Evolutionary conservation across 2,113 vertebrate genomes (phyloP), one percentile per base, ranked within the genome.

Genomic region (Chlorodrepanis virens): DNA sequence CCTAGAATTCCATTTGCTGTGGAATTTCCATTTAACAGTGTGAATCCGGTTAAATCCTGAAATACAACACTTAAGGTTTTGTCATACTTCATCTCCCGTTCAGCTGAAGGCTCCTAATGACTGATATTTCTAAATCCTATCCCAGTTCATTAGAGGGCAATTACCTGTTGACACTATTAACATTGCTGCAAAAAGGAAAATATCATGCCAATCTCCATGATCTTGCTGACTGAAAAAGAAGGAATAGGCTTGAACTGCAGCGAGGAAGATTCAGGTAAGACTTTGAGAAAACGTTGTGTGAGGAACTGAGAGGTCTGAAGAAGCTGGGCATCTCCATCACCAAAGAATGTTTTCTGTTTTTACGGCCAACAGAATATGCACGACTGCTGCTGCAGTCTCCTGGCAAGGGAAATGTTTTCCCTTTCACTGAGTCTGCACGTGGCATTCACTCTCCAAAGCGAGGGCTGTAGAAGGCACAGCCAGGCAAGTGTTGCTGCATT

Each of bases 11-110:
- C 71, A 86, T 95, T 96, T 84, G 70, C 79, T 93, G 70, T 65
- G 93, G 90, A 91, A 94, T 95, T 95, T 93, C 70, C 82, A 80
- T 92, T 93, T 87, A 96, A 64, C 76, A 83, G 40, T 61, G 54
- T 88, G 53, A 68, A 72, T 94, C 52, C 40, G 69, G 81, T 74
- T 87, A 75, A 94, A 79, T 50, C 53, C 50, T 50, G 76, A 74
- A 91, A 75, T 83, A 63, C 7, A 87, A 42, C 24, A 54, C 37
- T n/a, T 77, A 31, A 54, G 11, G 18, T 80, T 83, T 61, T 59
- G 28, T 77, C 29, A 44, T 65, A 11, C 24, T n/a, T 67, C 12
- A 29, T 33, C n/a, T 80, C 27, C 49, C 23, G 75, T 83, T 71
- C 79, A 78, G 31, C 35, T 87, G 72, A 75, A 83, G 47, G 19